Evolutionary conservation across 2,888 invertebrate genomes (phyloP), one percentile per base, ranked within the genome.

Genomic region (Metacarcinus magister): DNA sequence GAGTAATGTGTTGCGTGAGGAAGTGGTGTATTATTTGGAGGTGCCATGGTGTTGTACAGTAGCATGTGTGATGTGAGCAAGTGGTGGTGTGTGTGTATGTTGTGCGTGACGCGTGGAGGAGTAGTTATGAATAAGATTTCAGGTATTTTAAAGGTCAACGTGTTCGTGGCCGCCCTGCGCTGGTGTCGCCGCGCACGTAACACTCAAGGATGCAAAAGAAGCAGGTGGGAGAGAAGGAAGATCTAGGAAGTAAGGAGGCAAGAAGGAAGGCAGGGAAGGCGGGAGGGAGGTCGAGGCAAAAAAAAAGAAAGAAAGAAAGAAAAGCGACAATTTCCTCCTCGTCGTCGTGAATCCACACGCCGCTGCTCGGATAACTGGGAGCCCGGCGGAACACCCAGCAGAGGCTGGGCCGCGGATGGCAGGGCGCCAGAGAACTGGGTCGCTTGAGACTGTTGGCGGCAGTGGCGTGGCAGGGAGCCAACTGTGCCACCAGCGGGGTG

Each of bases 381-480:
- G 67, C 67, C 67, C n/a, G 67, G 67, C 67, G n/a, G 67, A 16
- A 67, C 67, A 67, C 67, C 19, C 54, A 54, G 54, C 54, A 54
- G 54, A 54, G 54, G 54, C 54, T 32, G 82, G 32, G 82, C 32
- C 82, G 32, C 82, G 32, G 32, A 82, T 82, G 82, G 82, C 82
- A 82, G 32, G 82, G 82, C 82, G 82, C 82, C 82, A 82, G 16
- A 10, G 32, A 32, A 82, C 82, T 32, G 82, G 82, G 82, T 82
- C 82, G 82, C 82, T 32, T 82, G 82, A 32, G 82, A 82, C 82
- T 28, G 82, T 82, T 67, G 82, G 82, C 28, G 82, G 82, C 82
- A 32, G 82, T 32, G 82, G 82, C 32, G 82, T 82, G 82, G 82
- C 82, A 82, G 82, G 82, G 82, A 28, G 82, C 82, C 82, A 82